phyloP scores from a whole-genome alignment of 1,140 invertebrate genomes.

The Orussus abietinus region DNA sequence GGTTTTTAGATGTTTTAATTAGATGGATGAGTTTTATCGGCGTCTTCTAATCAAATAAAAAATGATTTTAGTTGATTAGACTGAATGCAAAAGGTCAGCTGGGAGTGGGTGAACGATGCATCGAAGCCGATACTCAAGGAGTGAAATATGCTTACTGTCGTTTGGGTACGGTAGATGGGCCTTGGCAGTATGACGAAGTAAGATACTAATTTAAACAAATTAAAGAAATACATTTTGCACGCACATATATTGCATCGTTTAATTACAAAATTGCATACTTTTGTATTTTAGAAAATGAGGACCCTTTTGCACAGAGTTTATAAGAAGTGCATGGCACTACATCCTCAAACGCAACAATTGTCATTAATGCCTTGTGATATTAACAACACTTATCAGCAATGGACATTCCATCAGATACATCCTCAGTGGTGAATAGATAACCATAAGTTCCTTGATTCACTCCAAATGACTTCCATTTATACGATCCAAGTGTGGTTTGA shows the following conservation, averaged over 20 bases:
- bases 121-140: constrained; percentile 81
- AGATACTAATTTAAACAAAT: constrained; percentile 17
- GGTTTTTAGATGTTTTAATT: constrained; percentile 6
- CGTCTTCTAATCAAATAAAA: no score
- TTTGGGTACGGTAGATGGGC: constrained; percentile 87
- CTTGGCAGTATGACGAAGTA: constrained; percentile 83
- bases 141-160: constrained; percentile 86
- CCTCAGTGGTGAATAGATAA: constrained; percentile 62
- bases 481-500: no score
- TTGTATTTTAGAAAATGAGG: constrained; percentile 58
- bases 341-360: constrained; percentile 75
- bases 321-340: constrained; percentile 81
- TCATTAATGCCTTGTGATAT: constrained; percentile 76
- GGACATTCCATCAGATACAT: constrained; percentile 76
- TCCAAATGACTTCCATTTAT: no score
- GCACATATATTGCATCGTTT: neutral
- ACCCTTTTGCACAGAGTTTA: constrained; percentile 76
- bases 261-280: constrained; percentile 3
- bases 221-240: constrained; percentile 3
- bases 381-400: constrained; percentile 84
- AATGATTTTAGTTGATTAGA: constrained; percentile 69
- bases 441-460: constrained; percentile 3
- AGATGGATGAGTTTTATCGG: no score
- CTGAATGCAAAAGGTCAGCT: constrained; percentile 92
- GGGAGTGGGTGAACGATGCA: constrained; percentile 91